phyloP scores from a whole-genome alignment of 2,113 vertebrate species.

The Neolamprologus caudopunctatus region DNA sequence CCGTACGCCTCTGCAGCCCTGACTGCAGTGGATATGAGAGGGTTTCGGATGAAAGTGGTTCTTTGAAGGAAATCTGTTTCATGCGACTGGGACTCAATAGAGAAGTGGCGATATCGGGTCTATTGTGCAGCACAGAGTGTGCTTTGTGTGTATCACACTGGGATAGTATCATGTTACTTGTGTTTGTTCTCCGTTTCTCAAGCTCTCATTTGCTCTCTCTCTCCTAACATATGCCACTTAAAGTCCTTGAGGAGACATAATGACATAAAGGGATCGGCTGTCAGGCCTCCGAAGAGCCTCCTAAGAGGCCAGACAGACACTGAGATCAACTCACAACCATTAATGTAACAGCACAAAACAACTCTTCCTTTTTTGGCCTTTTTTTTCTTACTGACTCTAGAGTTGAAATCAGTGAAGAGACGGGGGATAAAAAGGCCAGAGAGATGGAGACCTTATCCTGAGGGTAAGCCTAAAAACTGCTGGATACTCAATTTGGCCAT shows the following conservation, averaged over 20 bases:
- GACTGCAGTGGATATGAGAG: not conserved
- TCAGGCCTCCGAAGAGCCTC: slow-evolving; percentile 24
- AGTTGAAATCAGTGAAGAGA: not conserved
- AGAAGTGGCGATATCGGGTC: slow-evolving; percentile 22
- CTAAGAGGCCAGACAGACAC: slow-evolving; percentile 13
- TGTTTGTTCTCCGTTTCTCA: slow-evolving; percentile 22
- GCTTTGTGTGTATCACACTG: slow-evolving; percentile 48
- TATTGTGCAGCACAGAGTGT: slow-evolving; percentile 44
- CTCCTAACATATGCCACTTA: slow-evolving; percentile 20
- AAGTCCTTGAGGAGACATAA: slow-evolving; percentile 27
- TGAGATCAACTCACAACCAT: slow-evolving; percentile 4
- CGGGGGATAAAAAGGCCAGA: not conserved
- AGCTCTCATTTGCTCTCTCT: not conserved
- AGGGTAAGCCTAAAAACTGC: not conserved
- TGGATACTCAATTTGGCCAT: not conserved
- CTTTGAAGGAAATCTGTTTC: slow-evolving; percentile 39
- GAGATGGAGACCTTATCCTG: not conserved
- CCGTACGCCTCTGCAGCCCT: not conserved
- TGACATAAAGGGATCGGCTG: slow-evolving; percentile 42
- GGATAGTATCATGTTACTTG: slow-evolving; percentile 30
- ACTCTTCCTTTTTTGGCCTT: not conserved
- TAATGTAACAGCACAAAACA: slow-evolving; percentile 28
- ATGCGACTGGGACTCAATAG: slow-evolving; percentile 12
- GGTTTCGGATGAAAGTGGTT: slow-evolving; percentile 7
- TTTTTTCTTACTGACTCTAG: not conserved